A percentile compares a stretch with the other conserved stretches of the same genome.
These are phyloP conservation scores for Drosophila mauritiana DNA, from an alignment of 1,140 invertebrate genomes.

Conservation along the genomic window DNA sequence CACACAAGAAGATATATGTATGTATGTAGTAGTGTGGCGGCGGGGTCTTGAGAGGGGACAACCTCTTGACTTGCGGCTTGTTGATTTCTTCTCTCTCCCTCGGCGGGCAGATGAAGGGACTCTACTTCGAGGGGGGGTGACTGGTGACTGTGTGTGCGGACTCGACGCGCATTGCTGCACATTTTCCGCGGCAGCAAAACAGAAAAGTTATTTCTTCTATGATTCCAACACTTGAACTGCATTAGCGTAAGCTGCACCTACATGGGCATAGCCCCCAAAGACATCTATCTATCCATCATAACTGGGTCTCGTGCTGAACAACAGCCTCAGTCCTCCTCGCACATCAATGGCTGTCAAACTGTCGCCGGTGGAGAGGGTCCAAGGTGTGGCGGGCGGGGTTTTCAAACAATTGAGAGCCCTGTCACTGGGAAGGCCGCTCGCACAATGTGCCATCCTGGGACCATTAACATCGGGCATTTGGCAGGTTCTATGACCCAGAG, in stretches of 20 bases:
- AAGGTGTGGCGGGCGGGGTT: conserved; percentile 14
- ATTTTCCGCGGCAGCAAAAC: conserved; percentile 44
- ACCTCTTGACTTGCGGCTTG: conserved; percentile 60
- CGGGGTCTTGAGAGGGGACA: conserved; percentile 15
- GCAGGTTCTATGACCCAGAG: conserved; percentile 24
- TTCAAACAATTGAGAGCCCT: conserved; percentile 1
- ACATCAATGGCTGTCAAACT: conserved; percentile 48
- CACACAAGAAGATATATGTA: conserved; percentile 34
- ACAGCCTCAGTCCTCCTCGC: background rate
- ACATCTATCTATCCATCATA: conserved; percentile 10
- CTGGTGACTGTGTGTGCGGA: conserved; percentile 8
- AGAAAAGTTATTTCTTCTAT: conserved; percentile 75
- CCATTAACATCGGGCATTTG: conserved; percentile 26
- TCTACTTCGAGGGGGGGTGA: background rate
- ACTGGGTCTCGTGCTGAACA: background rate
- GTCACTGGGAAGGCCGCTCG: conserved; percentile 20
- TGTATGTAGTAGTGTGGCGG: background rate
- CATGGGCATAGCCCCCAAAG: conserved; percentile 12
- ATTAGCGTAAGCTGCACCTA: conserved; percentile 73
- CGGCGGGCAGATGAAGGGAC: conserved; percentile 8
- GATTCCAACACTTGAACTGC: conserved; percentile 79
- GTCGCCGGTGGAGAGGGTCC: conserved; percentile 10
- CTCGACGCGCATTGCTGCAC: conserved; percentile 61
- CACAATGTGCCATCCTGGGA: conserved; percentile 13
- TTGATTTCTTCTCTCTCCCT: conserved; percentile 50